phyloP scores from a whole-genome alignment of 2,113 vertebrate genomes.

The Gobio gobio region DNA sequence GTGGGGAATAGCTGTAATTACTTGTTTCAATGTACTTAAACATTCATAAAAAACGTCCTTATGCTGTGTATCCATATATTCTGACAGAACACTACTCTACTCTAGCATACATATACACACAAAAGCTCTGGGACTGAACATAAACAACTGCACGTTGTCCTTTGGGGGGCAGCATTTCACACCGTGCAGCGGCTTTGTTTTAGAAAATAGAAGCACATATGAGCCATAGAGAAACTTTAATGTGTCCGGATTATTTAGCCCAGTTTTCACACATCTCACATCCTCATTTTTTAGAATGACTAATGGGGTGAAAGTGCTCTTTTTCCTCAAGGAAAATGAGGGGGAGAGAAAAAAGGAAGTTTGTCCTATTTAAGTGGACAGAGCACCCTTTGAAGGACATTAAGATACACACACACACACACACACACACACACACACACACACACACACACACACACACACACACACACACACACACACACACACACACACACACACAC shows the following conservation, averaged over 20 bases:
- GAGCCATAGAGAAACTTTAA: neutral
- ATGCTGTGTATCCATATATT: neutral
- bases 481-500: neutral
- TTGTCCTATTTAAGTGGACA: conserved; percentile 34
- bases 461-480: conserved; percentile 6
- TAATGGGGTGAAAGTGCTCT: conserved; percentile 34
- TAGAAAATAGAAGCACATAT: neutral
- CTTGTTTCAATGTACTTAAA: neutral
- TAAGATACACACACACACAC: conserved; percentile 15
- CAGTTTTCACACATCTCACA: conserved; percentile 40
- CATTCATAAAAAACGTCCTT: neutral
- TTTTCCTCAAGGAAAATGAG: conserved; percentile 27
- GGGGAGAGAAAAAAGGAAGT: conserved; percentile 28
- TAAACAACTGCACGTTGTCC: neutral
- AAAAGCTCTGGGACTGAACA: neutral
- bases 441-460: neutral
- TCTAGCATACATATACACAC: neutral
- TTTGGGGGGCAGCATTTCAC: conserved; percentile 28
- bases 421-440: neutral
- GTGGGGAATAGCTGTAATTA: neutral
- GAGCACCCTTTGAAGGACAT: conserved; percentile 42
- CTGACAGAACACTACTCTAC: neutral
- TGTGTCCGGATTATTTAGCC: conserved; percentile 40
- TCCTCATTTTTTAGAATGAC: conserved; percentile 46
- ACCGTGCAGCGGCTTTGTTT: neutral